Evolutionary conservation across 2,113 vertebrate genomes (phyloP).

Genomic region (Tragelaphus buxtoni): DNA sequence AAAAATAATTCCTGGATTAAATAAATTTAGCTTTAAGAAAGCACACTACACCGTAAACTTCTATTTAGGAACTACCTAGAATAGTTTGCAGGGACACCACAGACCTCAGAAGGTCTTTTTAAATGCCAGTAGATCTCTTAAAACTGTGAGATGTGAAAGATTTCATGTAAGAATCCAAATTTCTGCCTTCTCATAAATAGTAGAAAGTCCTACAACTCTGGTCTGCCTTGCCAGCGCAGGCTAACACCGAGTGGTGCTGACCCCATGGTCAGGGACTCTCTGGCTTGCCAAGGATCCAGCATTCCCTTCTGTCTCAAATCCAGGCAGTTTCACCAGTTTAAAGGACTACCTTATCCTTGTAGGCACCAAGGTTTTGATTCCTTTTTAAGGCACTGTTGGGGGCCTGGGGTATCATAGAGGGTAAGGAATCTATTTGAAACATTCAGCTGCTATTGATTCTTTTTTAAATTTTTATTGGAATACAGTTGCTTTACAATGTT

Average conservation of each 20-base stretch:
- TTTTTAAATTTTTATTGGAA: not conserved
- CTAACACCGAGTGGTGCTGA: not conserved
- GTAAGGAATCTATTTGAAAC: not conserved
- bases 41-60: not conserved
- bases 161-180: not conserved
- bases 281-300: not conserved
- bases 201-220: not conserved
- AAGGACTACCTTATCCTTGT: not conserved
- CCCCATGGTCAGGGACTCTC: rapidly evolving
- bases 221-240: not conserved
- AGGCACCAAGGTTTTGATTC: not conserved
- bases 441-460: not conserved
- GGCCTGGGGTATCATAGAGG: not conserved
- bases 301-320: not conserved
- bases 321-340: not conserved
- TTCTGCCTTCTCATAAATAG: not conserved
- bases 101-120: not conserved
- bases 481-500: not conserved
- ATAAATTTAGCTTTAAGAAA: not conserved
- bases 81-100: not conserved
- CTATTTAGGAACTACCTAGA: not conserved
- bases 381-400: not conserved
- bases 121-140: not conserved
- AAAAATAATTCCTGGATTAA: not conserved
- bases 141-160: not conserved